These are phyloP conservation scores for Varroa destructor DNA, from an alignment of 1,140 invertebrate genomes.

Conservation along the genomic window DNA sequence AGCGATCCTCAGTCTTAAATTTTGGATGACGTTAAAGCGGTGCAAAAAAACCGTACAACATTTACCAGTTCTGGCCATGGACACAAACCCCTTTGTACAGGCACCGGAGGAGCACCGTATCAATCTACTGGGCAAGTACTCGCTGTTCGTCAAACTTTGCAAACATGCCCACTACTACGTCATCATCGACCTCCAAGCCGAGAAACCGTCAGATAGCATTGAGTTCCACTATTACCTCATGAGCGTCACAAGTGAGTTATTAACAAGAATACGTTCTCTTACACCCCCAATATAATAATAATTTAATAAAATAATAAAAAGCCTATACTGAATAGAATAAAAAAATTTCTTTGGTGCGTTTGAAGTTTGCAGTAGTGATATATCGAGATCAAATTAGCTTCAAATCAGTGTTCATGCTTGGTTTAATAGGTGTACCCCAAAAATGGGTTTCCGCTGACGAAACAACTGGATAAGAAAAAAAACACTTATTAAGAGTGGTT, in stretches of 20 bases:
- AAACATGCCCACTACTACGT: slow-evolving; percentile 66
- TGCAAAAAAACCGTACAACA: slow-evolving; percentile 90
- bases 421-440: too few relatives aligned
- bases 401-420: too few relatives aligned
- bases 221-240: slow-evolving; percentile 16
- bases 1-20: slow-evolving; percentile 44
- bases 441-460: too few relatives aligned
- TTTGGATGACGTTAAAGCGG: slow-evolving; percentile 74
- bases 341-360: too few relatives aligned
- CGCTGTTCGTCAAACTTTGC: slow-evolving; percentile 71
- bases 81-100: slow-evolving; percentile 55
- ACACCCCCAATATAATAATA: too few relatives aligned
- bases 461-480: neutral
- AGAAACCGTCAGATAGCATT: slow-evolving; percentile 6
- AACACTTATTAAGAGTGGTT: neutral
- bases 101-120: slow-evolving; percentile 54
- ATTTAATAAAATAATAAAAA: too few relatives aligned
- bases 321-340: too few relatives aligned
- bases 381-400: too few relatives aligned
- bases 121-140: slow-evolving; percentile 57
- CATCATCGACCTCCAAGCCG: slow-evolving; percentile 19
- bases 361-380: too few relatives aligned
- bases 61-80: slow-evolving; percentile 66
- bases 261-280: too few relatives aligned
- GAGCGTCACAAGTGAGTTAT: slow-evolving; percentile 13